Evolutionary conservation across 2,888 invertebrate genomes (phyloP).

Genomic region (Smittia sp.): DNA sequence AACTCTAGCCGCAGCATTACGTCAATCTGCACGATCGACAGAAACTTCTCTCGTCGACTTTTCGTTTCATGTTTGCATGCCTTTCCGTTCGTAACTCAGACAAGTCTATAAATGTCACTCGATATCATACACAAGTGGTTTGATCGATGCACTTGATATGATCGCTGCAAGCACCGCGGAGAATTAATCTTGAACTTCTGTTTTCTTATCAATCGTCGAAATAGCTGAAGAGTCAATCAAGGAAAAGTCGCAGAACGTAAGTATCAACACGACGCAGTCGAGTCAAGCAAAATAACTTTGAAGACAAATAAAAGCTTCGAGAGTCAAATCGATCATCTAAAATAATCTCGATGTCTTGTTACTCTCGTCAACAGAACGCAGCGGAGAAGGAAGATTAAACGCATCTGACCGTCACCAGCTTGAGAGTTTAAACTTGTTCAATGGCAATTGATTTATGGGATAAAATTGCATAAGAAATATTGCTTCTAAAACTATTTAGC

Average conservation of each 20-base stretch:
- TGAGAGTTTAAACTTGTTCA: neutral
- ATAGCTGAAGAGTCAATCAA: neutral
- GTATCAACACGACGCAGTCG: neutral
- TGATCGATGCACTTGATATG: neutral
- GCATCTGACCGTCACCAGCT: neutral
- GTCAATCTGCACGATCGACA: neutral
- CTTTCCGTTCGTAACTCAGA: neutral
- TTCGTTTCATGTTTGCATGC: neutral
- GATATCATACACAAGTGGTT: neutral
- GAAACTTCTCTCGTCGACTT: neutral
- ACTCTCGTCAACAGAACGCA: neutral
- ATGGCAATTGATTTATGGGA: neutral
- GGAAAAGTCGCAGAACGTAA: neutral
- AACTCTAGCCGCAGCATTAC: neutral
- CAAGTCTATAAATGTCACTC: neutral
- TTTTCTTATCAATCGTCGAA: neutral
- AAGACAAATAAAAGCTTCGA: neutral
- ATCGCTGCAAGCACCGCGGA: neutral
- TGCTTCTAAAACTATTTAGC: slow-evolving; percentile 4
- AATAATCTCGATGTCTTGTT: neutral
- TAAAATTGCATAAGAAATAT: neutral
- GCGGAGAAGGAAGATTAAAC: slow-evolving; percentile 1
- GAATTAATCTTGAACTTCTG: neutral
- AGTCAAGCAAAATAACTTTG: too few relatives aligned
- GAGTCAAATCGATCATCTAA: neutral